Conservation (phyloP, 2,113 vertebrate genomes). For the Ceyx melanurus region DNA sequence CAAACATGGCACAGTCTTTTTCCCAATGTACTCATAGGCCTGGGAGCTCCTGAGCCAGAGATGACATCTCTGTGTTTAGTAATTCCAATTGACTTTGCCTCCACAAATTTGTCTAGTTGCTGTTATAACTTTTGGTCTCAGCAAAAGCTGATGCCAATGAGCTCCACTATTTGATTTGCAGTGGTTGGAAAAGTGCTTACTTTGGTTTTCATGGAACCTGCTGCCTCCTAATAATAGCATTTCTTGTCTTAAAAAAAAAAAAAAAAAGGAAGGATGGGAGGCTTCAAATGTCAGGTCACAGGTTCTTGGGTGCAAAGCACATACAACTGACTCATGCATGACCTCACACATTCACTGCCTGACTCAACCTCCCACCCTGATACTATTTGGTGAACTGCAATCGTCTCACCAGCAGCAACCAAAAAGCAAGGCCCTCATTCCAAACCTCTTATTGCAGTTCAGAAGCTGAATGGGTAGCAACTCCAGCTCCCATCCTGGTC, state of each 20-base stretch:
- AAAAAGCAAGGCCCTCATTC: not conserved
- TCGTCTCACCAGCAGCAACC: not conserved
- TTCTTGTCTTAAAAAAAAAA: not conserved
- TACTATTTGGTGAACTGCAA: not conserved
- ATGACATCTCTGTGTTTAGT: not conserved
- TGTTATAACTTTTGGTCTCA: not conserved
- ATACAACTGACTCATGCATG: fast-evolving
- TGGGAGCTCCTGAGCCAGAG: not conserved
- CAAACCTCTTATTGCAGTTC: not conserved
- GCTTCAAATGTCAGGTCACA: not conserved
- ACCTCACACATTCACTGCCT: fast-evolving
- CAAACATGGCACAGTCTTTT: not conserved
- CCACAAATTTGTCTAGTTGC: not conserved
- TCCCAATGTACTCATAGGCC: not conserved
- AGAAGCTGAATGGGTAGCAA: not conserved
- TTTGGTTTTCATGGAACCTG: not conserved
- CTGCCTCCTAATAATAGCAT: not conserved
- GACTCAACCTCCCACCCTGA: not conserved
- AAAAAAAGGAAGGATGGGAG: not conserved
- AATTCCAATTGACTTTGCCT: not conserved
- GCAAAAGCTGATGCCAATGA: not conserved
- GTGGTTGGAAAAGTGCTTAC: not conserved
- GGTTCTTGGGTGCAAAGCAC: fast-evolving
- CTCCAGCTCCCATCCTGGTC: not conserved
- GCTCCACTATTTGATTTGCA: not conserved